Evolutionary conservation across 2,888 invertebrate species (phyloP).

Genomic region (Sinohyriopsis cumingii): DNA sequence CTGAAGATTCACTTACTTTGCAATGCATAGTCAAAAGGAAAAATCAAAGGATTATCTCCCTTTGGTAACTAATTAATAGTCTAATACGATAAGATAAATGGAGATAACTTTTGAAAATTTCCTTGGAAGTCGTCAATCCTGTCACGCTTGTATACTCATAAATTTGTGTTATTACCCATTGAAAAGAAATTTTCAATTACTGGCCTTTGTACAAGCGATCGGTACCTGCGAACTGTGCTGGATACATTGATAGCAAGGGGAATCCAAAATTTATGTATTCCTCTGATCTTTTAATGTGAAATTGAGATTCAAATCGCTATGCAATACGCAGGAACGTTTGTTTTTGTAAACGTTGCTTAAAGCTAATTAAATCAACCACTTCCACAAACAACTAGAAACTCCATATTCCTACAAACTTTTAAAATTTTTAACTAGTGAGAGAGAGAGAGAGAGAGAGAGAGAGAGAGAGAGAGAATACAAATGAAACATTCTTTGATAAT

Average conservation of each 20-base stretch:
- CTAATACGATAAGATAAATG: conserved; percentile 22
- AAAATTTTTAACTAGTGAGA: not conserved
- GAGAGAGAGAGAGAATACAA: not conserved
- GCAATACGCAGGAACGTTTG: too few relatives aligned
- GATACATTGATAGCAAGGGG: conserved; percentile 3
- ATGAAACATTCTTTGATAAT: too few relatives aligned
- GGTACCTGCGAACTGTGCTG: not conserved
- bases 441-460: not conserved
- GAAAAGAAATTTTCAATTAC: conserved; percentile 35
- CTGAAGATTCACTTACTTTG: too few relatives aligned
- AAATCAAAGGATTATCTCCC: too few relatives aligned
- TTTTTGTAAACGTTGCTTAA: too few relatives aligned
- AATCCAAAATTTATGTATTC: too few relatives aligned
- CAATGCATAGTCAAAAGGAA: too few relatives aligned
- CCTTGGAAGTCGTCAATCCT: conserved; percentile 14
- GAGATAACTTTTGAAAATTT: conserved; percentile 9
- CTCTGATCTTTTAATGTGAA: too few relatives aligned
- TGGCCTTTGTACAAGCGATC: not conserved
- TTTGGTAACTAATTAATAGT: conserved; percentile 1
- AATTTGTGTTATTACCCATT: conserved; percentile 24
- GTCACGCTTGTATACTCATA: conserved; percentile 32
- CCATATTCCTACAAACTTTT: too few relatives aligned
- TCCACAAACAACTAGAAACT: too few relatives aligned
- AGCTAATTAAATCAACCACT: too few relatives aligned
- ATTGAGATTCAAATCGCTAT: too few relatives aligned